Conservation (phyloP, 2,113 vertebrate genomes). For the Proterorhinus semilunaris region DNA sequence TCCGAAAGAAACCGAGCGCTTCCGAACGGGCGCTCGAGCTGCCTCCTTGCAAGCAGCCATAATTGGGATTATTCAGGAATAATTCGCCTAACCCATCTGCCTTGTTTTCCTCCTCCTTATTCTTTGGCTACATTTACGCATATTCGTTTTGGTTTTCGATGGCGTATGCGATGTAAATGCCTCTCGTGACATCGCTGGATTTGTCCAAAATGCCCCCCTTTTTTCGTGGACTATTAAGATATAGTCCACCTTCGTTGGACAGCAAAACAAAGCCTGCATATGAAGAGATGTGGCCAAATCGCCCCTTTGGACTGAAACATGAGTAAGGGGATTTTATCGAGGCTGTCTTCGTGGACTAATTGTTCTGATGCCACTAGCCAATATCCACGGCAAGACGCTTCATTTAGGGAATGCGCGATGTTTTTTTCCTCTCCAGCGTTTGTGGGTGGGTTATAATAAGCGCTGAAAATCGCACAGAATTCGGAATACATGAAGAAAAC, state of each 20-base stretch:
- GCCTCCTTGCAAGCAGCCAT: slow-evolving; percentile 70
- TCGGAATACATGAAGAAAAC: slow-evolving; percentile 55
- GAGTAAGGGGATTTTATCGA: slow-evolving; percentile 45
- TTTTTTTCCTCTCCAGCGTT: slow-evolving; percentile 42
- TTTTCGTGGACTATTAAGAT: slow-evolving; percentile 57
- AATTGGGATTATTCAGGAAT: slow-evolving; percentile 76
- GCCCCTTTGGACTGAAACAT: slow-evolving; percentile 42
- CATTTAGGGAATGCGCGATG: slow-evolving; percentile 62
- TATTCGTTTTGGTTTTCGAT: slow-evolving; percentile 20
- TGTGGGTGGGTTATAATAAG: slow-evolving; percentile 68
- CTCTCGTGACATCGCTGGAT: slow-evolving; percentile 49
- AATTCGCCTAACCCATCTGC: slow-evolving; percentile 58
- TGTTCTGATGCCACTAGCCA: slow-evolving; percentile 54
- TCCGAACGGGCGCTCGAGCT: slow-evolving; percentile 67
- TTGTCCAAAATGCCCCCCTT: slow-evolving; percentile 39
- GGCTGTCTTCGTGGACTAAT: slow-evolving; percentile 62
- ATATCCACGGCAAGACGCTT: slow-evolving; percentile 53
- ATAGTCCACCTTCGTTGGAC: slow-evolving; percentile 64
- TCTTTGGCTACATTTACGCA: background rate
- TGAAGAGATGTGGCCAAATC: slow-evolving; percentile 43
- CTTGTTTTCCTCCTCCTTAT: slow-evolving; percentile 29
- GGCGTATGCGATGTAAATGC: slow-evolving; percentile 31
- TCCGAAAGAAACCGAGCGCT: slow-evolving; percentile 69
- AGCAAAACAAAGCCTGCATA: slow-evolving; percentile 66
- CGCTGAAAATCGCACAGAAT: slow-evolving; percentile 70